Evolutionary conservation across 2,888 invertebrate genomes (phyloP), one percentile per base, ranked within the genome.

Genomic region (Heliconius erato): DNA sequence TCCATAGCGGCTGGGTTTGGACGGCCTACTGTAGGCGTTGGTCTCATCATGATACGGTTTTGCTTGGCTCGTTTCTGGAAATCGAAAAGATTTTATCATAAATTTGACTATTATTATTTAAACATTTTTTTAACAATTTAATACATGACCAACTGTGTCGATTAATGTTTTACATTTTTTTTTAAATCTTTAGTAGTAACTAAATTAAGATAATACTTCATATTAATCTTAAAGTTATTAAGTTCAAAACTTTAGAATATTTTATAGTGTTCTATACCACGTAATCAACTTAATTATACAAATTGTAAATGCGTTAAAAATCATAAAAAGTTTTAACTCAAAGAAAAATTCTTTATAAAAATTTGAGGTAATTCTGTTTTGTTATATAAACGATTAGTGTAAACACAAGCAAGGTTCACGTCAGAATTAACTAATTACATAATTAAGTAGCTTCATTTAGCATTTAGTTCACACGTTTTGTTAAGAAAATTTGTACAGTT

Each of bases 41-140:
- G 96, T 67, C 94, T 92, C 93, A 94, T 94, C 92, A 93, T 96
- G 69, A 96, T 94, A 63, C 96, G 90, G 87, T 96, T 96, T 84
- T 95, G 95, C 85, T 96, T 96, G 79, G 95, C 95, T 63, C 96
- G 94, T 92, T 96, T 96, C 96, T 96, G 94, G 67, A 95, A 95
- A 82, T 32, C 23, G 12, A 59, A 72, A 71, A 71, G n/a, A 35
- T 40, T 14, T 40, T n/a, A 2, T 11, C 11, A 63, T 63, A 63
- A 63, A 9, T n/a, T 63, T n/a, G 63, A 63, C 54, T 23, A 3
- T 2, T 19, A 54, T 23, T 54, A 49, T 49, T 23, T 7, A 14
- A 59, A 59, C 23, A 23, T 59, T 59, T 49, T 49, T 49, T 49
- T 49, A 49, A 49, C 49, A 49, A 49, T 16, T 16, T 49, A 49